These are phyloP conservation scores for Amaurobius ferox DNA, from an alignment of 2,888 invertebrate species.

Conservation along the genomic window DNA sequence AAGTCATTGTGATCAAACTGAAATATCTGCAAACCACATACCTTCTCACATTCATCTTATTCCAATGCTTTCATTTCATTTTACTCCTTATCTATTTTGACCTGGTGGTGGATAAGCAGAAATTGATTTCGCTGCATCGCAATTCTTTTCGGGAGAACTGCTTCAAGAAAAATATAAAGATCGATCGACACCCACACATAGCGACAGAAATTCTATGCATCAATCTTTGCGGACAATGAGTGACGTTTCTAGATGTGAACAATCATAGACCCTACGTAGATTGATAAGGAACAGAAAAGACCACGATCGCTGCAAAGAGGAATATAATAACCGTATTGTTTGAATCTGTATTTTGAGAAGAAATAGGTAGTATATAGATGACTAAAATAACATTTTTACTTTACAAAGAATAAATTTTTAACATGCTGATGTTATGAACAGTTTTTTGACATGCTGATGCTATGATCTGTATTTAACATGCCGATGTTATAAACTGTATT, in stretches of 20 bases:
- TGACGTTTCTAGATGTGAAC: conserved; percentile 56
- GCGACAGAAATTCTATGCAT: conserved; percentile 47
- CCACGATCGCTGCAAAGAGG: neutral
- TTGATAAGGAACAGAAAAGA: conserved; percentile 33
- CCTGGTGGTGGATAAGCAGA: conserved; percentile 47
- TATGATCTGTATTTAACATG: too few species aligned
- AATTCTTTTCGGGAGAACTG: conserved; percentile 27
- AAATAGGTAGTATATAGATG: neutral
- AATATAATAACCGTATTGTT: neutral
- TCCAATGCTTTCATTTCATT: too few species aligned
- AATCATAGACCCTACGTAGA: conserved; percentile 49
- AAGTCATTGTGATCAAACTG: too few species aligned
- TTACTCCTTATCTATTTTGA: neutral
- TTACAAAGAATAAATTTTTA: neutral
- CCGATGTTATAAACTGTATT: too few species aligned
- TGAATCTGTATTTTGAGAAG: neutral
- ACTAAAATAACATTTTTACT: neutral
- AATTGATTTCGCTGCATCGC: conserved; percentile 26
- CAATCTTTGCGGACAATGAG: conserved; percentile 31
- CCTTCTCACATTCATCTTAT: too few species aligned
- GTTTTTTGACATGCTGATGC: too few species aligned
- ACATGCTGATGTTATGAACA: too few species aligned
- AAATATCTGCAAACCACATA: too few species aligned
- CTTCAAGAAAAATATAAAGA: conserved; percentile 9
- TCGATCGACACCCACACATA: conserved; percentile 29